Evolutionary conservation across 2,113 vertebrate genomes (phyloP), one percentile per base, ranked within the genome.

Genomic region (Ariopsis seemanni): DNA sequence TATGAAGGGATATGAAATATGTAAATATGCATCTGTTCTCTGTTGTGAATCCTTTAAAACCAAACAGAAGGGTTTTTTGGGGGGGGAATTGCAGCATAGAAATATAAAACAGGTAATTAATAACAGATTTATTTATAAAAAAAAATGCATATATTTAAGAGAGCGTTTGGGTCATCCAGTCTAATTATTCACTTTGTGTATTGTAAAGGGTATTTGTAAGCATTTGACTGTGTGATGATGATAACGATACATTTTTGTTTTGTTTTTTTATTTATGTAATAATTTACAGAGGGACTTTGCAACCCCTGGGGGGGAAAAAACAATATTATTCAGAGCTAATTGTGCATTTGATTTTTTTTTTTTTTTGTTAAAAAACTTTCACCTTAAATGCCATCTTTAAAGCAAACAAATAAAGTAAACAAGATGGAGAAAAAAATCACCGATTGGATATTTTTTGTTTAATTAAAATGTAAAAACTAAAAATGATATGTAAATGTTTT

Each of bases 121-220:
- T 86, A 92, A 86, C 87, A 90, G 75, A 89, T 90, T 91, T 67
- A 75, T 92, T 91, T 90, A 77, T 91, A 79, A 87, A 83, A 83
- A 80, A 80, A 83, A 72, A 82, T 72, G 48, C 74, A 79, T 57
- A 84, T 67, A 87, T 85, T 89, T 55, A 53, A 9, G 52, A 83
- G 78, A 57, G 20, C 79, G 89, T 88, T 88, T 92, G 90, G 81
- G 86, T 82, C 27, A 83, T 92, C 82, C 91, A 74, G 87, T 71
- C 87, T 93, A 92, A 93, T 92, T 86, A 91, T 93, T 90, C 85
- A 89, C 87, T 69, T 88, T 81, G 89, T 88, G 92, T 94, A 92
- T 92, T 93, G 91, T 94, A 93, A 92, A 94, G 92, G 83, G 88
- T 86, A 90, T 90, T 55, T 93, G 88, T 93, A 92, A 90, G 88